Base-by-base conservation (phyloP, 1,140 invertebrate species). In the Dendrolimus kikuchii region DNA sequence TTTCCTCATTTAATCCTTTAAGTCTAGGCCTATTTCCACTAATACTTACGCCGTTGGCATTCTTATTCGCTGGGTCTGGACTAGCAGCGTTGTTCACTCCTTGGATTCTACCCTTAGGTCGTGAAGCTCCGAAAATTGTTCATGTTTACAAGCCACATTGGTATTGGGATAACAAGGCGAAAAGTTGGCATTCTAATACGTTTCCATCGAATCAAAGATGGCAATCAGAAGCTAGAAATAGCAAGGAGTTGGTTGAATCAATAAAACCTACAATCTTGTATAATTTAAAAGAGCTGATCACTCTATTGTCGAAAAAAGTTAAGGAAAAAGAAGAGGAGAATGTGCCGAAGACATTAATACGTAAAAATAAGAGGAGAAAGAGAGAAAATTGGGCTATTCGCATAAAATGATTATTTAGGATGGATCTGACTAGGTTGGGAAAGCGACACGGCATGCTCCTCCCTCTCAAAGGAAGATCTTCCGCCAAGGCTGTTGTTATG, bases 1-100 rank as follows among this genome's bases (percentile, higher is more conserved):
- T 86, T 55, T 67, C 75, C 5, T 68, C 76, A 2, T 62, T 86
- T n/a, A 86, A 71, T 66, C 83, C 83, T 5, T 63, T 84, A 8
- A 77, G 68, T 59, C 76, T 84, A 62, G 71, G 78, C 23, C 62
- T 81, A 5, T 51, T 86, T 53, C 78, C 80, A 2, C 62, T 84
- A 45, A 51, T 86, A 10, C 56, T 86, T 57, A 68, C 83, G 4
- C 83, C 83, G 4, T 10, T 86, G 5, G 71, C 74, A n/a, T 62
- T 86, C 51, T 50, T 84, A 39, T 71, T 86, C 49, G 77, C 81
- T 37, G 74, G 74, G 2, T 82, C 79, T 23, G 78, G 79, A 5
- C 45, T 81, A 40, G 70, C 74, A 36, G 64, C 79, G 5, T 59
- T 83, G 38, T 74, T 86, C 62, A 66, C 76, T 4, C 75, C 81